A percentile compares a stretch with the other conserved stretches of the same genome.
These are phyloP conservation scores for Pelusios castaneus DNA, from an alignment of 2,113 vertebrate species.

Conservation along the genomic window DNA sequence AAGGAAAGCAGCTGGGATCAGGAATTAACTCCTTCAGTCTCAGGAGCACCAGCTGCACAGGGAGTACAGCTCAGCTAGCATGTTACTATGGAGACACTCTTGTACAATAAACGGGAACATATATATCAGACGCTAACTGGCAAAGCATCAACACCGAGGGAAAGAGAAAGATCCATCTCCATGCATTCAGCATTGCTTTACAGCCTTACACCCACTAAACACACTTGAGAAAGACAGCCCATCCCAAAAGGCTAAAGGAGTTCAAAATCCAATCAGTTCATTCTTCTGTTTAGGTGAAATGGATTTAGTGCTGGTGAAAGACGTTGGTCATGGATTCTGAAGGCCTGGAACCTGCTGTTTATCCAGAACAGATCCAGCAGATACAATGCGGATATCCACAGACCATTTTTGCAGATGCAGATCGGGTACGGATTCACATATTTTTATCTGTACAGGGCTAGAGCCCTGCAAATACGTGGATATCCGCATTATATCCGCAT, in stretches of 20 bases:
- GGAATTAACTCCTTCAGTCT: neutral
- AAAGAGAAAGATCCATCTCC: neutral
- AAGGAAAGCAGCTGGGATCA: slow-evolving; percentile 36
- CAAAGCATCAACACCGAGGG: neutral
- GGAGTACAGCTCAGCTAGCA: neutral
- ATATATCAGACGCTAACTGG: neutral
- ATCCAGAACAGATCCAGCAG: neutral
- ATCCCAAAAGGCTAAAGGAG: neutral
- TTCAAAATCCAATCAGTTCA: neutral
- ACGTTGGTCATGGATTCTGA: neutral
- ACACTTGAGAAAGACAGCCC: neutral
- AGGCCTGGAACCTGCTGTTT: neutral
- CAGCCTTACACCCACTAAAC: neutral
- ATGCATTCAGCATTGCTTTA: neutral
- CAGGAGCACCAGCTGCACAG: neutral
- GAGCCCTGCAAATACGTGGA: no score
- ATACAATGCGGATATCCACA: no score
- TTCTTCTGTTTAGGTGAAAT: neutral
- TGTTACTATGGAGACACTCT: neutral
- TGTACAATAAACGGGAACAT: neutral
- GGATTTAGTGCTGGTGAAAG: neutral
- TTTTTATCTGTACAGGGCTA: no score
- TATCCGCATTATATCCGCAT: no score
- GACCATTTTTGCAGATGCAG: no score
- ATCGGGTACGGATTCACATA: no score